Base-by-base conservation (phyloP, 2,113 vertebrate species). In the Malurus elegans region DNA sequence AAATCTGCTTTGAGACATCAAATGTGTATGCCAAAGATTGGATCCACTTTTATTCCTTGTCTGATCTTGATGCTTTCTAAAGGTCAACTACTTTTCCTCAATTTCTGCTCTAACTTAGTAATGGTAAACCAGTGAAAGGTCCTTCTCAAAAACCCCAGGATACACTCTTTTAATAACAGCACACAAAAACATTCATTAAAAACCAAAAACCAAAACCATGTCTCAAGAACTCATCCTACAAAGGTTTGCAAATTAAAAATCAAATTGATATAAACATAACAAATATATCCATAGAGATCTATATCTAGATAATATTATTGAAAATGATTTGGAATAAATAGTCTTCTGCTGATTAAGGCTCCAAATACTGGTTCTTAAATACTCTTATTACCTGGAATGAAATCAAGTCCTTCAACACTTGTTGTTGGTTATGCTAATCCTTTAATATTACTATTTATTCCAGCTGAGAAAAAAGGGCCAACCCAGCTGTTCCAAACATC, bases 351-450 rank as follows among this genome's bases (percentile, higher is more conserved):
- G 9, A 44, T 48, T 71, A 65, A 60, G 21, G 69, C 14, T 88
- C 34, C 60, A 61, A 84, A 57, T 64, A 8, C 23, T 51, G 56
- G 73, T 61, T 92, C 42, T 21, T 86, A 88, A 93, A 74, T 90
- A 72, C 28, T 92, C 70, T 78, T 67, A 83, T 44, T 92, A 72
- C 74, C 71, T 88, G 66, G 53, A 91, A 87, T 57, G 44, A 78
- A 94, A 92, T 95, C 79, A 82, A 69, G 42, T 86, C 62, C 79
- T 95, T 94, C 90, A 83, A 91, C 85, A 76, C 95, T 94, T 79
- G 21, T 48, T 95, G 83, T 83, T 95, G 84, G 86, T 94, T 95
- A 97, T 89, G 87, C 82, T 97, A 96, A 97, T 95, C 95, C 95
- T 96, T 93, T 96, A 94, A 94, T 92, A 97, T 94, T 95, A 71